Evolutionary conservation across 2,888 invertebrate species (phyloP), one percentile per base, ranked within the genome.

Genomic region (Leptopterna dolabrata): DNA sequence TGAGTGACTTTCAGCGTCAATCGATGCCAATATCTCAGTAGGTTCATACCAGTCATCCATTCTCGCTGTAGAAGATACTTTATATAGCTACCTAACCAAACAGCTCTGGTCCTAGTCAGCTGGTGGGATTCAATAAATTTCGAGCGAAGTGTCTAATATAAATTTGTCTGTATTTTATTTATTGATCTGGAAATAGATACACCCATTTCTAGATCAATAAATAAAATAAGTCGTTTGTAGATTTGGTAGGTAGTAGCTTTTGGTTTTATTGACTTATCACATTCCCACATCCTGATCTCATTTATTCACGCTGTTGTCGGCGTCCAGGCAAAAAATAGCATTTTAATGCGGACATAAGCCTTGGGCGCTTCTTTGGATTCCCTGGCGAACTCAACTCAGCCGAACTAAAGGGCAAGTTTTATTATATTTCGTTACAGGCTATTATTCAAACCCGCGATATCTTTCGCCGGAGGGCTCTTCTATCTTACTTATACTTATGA

Each of bases 361-460:
- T 6, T 7, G n/a, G n/a, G 30, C 73, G 73, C 30, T 30, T 71
- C 27, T 71, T 14, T 73, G 36, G 73, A 73, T 11, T 73, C 36
- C 73, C 30, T 13, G 70, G 9, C 70, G 24, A 70, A 19, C 13
- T 70, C 4, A 29, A 11, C 6, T 1, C n/a, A n/a, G 36, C 73
- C 73, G 36, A 6, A 19, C 63, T 73, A 73, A 73, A 73, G 73
- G 73, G 73, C 36, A 73, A 73, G 11, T 73, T 73, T 73, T 73
- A 73, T 73, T 73, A 29, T 73, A 73, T 73, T 73, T 73, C 36
- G 63, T 63, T 27, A 14, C 73, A 16, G 30, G n/a, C 73, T 73
- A 30, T 63, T 63, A 63, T 30, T 73, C 36, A n/a, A 73, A 73
- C n/a, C 73, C 78, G 78, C 78, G 78, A 45, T n/a, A 78, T 78